These are phyloP conservation scores for Amblyopsis hoosieri DNA, from an alignment of 2,797 vertebrate species.

Conservation along the genomic window DNA sequence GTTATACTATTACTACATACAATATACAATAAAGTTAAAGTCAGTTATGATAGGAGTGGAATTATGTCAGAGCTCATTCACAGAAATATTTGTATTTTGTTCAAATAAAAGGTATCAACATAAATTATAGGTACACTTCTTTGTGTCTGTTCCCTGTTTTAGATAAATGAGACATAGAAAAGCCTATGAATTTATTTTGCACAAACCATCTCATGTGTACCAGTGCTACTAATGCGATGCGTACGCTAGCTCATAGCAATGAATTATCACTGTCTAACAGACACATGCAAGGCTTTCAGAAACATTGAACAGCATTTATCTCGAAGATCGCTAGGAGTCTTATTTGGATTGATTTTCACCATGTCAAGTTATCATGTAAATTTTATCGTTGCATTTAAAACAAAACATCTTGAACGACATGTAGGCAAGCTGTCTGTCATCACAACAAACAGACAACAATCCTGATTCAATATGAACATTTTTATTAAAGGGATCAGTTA, in stretches of 20 bases:
- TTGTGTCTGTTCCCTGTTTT: constrained; percentile 8
- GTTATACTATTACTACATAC: no score
- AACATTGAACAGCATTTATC: no score
- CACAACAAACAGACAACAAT: background rate
- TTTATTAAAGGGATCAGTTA: constrained; percentile 80
- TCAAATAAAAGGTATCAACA: no score
- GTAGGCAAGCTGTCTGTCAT: background rate
- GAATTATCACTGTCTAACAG: constrained; percentile 21
- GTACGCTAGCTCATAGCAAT: constrained; percentile 67
- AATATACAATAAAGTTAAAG: background rate
- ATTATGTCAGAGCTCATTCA: no score
- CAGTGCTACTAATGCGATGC: constrained; percentile 63
- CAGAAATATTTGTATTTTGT: no score
- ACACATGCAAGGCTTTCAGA: no score
- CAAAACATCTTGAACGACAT: no score
- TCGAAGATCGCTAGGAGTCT: no score
- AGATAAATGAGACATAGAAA: constrained; percentile 5
- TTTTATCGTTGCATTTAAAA: constrained; percentile 7
- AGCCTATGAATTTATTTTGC: constrained; percentile 9
- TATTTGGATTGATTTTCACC: no score
- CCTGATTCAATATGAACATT: constrained; percentile 63
- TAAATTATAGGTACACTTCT: no score
- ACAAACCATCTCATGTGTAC: constrained; percentile 54
- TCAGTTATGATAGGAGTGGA: background rate
- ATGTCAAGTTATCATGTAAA: background rate